A percentile compares a stretch with the other conserved stretches of the same genome.
These are phyloP conservation scores for Acleris holmiana DNA, from an alignment of 2,888 invertebrate genomes.

Conservation along the genomic window DNA sequence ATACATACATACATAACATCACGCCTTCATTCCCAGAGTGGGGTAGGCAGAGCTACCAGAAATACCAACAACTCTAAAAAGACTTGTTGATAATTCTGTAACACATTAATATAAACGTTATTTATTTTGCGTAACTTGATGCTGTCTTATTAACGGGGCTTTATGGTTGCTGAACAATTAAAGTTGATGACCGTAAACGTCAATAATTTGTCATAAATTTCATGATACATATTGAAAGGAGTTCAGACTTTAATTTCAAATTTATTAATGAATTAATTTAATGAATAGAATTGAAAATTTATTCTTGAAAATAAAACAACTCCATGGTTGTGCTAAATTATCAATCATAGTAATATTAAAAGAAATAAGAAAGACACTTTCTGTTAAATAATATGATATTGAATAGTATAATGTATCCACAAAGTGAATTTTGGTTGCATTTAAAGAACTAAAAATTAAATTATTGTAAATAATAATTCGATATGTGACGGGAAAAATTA, in stretches of 20 bases:
- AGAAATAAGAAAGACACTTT: constrained; percentile 14
- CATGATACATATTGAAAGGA: no score
- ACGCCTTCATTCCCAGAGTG: no score
- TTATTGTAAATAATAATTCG: constrained; percentile 32
- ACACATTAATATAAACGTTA: no score
- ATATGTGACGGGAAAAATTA: constrained; percentile 9
- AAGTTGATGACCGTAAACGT: no score
- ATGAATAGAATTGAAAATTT: background rate
- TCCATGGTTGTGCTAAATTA: constrained; percentile 37
- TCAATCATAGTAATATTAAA: constrained; percentile 14
- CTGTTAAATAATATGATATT: constrained; percentile 9
- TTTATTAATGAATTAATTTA: background rate
- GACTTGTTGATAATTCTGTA: no score
- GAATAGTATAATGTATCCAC: constrained; percentile 18
- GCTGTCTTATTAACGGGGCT: no score
- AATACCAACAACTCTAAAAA: no score
- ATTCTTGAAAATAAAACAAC: constrained; percentile 22
- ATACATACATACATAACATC: no score
- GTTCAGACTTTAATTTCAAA: background rate
- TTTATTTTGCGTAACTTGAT: no score
- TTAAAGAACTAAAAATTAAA: constrained; percentile 9
- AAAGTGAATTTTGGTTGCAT: constrained; percentile 26
- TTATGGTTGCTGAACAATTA: no score
- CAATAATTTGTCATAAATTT: no score
- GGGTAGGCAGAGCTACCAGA: no score